phyloP scores from a whole-genome alignment of 2,888 invertebrate species.

The Idaea straminata region DNA sequence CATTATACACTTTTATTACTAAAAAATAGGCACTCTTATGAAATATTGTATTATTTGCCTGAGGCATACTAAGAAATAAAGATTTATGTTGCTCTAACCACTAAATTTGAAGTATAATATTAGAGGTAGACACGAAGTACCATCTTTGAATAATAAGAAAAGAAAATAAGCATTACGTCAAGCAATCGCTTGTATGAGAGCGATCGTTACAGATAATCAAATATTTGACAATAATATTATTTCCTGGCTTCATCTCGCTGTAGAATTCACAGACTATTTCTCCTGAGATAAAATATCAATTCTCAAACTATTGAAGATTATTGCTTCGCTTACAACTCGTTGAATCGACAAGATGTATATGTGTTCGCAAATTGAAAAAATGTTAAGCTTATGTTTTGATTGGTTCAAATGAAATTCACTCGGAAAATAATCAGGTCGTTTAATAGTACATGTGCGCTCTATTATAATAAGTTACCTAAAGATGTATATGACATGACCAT shows the following conservation, averaged over 20 bases:
- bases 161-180: background rate
- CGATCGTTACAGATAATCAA: background rate
- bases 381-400: background rate
- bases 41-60: too few species aligned
- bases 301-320: background rate
- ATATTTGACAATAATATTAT: background rate
- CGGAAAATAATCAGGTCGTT: too few species aligned
- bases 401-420: too few species aligned
- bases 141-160: background rate
- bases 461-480: too few species aligned
- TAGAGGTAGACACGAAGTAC: background rate
- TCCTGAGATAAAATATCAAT: background rate
- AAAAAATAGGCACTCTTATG: too few species aligned
- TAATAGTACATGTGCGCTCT: too few species aligned
- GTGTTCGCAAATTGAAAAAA: background rate
- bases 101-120: background rate
- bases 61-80: too few species aligned
- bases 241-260: background rate
- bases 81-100: too few species aligned
- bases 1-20: too few species aligned
- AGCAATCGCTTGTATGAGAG: background rate
- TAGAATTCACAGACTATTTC: background rate
- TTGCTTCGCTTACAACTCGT: background rate
- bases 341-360: background rate
- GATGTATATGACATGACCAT: too few species aligned